These are phyloP conservation scores for Alces alces DNA, from an alignment of 2,113 vertebrate species.

Conservation along the genomic window DNA sequence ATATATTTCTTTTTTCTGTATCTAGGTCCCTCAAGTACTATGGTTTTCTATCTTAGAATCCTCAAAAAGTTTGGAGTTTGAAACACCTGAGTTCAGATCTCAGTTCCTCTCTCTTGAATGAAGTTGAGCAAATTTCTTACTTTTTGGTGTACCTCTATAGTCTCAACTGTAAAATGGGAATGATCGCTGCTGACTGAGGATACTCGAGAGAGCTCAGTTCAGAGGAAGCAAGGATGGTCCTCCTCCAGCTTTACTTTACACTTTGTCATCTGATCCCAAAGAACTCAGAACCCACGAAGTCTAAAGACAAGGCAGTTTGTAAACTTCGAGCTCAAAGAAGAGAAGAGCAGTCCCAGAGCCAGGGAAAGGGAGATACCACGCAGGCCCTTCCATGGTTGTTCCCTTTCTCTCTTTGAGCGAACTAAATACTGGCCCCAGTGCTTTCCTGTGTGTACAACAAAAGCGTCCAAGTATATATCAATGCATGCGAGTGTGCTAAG, in stretches of 20 bases:
- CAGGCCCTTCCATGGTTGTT: accelerated
- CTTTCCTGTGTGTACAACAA: not conserved
- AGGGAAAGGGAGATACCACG: not conserved
- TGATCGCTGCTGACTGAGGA: not conserved
- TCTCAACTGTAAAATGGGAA: not conserved
- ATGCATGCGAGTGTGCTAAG: not conserved
- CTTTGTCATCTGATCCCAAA: not conserved
- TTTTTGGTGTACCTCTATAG: not conserved
- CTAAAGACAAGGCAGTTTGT: not conserved
- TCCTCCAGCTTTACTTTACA: not conserved
- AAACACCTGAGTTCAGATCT: not conserved
- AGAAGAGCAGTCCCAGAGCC: not conserved
- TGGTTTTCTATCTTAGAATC: not conserved
- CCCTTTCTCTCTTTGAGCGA: not conserved
- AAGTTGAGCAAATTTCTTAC: not conserved
- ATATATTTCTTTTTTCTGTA: not conserved
- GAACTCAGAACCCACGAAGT: not conserved
- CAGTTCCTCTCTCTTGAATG: not conserved
- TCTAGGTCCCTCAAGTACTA: not conserved
- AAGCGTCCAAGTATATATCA: not conserved
- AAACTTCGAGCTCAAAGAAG: not conserved
- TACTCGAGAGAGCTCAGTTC: not conserved
- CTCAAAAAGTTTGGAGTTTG: not conserved
- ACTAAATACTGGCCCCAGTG: not conserved
- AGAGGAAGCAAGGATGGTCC: not conserved